Conservation (phyloP, 2,113 vertebrate genomes). For the Solea senegalensis region DNA sequence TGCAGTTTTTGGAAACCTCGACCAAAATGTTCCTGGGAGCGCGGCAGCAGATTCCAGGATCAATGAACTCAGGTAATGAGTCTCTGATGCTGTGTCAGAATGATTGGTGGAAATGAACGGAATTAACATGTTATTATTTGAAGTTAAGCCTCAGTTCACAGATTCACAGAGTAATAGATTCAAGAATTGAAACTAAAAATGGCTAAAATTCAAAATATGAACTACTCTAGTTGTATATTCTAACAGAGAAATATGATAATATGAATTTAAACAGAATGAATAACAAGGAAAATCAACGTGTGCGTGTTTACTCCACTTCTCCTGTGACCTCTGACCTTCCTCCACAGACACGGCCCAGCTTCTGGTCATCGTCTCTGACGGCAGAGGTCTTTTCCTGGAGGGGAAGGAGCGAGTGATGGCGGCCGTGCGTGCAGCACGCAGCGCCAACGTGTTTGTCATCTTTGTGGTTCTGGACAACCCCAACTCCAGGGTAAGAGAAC, state of each 20-base stretch:
- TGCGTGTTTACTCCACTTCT: too few relatives aligned
- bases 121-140: too few relatives aligned
- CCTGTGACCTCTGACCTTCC: constrained; percentile 3
- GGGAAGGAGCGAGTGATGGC: constrained; percentile 93
- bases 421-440: constrained; percentile 86
- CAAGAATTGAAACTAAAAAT: too few relatives aligned
- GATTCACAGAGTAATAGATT: background rate
- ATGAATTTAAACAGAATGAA: too few relatives aligned
- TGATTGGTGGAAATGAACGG: too few relatives aligned
- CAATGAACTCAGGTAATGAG: constrained; percentile 83
- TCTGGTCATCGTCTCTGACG: constrained; percentile 94
- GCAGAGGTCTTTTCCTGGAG: constrained; percentile 94
- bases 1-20: constrained; percentile 92
- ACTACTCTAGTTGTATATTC: too few relatives aligned
- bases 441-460: constrained; percentile 93
- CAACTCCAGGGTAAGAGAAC: constrained; percentile 88
- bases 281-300: too few relatives aligned
- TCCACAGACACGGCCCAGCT: constrained; percentile 90
- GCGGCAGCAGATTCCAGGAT: constrained; percentile 83
- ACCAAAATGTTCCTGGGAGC: constrained; percentile 91
- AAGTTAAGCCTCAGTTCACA: too few relatives aligned
- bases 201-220: too few relatives aligned
- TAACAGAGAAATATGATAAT: too few relatives aligned
- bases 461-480: constrained; percentile 96
- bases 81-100: background rate